A percentile compares a stretch with the other conserved stretches of the same genome.
Evolutionary conservation across 2,888 invertebrate genomes (phyloP).

Genomic region (Nezara viridula): DNA sequence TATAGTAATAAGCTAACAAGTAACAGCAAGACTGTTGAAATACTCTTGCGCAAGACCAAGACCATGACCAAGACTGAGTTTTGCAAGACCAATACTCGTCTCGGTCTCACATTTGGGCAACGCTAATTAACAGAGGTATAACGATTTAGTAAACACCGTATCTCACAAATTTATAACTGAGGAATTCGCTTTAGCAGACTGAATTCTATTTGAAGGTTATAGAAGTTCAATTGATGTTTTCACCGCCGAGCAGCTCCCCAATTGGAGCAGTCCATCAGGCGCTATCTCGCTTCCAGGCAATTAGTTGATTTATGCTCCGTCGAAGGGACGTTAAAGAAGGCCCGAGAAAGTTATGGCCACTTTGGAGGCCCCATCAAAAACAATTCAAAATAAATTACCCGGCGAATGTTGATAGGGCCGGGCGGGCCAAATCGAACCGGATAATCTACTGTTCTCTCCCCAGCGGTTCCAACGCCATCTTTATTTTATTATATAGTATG

Average conservation of each 20-base stretch:
- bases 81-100: no score
- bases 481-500: no score
- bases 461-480: no score
- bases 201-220: background rate
- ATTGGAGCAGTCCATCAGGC: background rate
- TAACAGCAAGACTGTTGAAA: no score
- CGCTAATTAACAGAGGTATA: no score
- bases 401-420: background rate
- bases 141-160: no score
- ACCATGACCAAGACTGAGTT: no score
- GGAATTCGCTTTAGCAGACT: no score
- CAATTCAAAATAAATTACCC: slow-evolving; percentile 34
- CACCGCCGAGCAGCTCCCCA: background rate
- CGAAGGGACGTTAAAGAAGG: background rate
- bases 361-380: background rate
- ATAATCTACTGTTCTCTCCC: background rate
- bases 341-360: slow-evolving; percentile 19
- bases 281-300: slow-evolving; percentile 38
- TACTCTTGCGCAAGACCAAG: no score
- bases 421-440: background rate
- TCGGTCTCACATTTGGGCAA: no score
- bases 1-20: no score
- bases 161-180: no score
- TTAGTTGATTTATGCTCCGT: background rate
- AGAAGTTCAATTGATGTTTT: background rate